Evolutionary conservation across 2,797 vertebrate genomes (phyloP), one percentile per base, ranked within the genome.

Genomic region (Cottoperca gobio): DNA sequence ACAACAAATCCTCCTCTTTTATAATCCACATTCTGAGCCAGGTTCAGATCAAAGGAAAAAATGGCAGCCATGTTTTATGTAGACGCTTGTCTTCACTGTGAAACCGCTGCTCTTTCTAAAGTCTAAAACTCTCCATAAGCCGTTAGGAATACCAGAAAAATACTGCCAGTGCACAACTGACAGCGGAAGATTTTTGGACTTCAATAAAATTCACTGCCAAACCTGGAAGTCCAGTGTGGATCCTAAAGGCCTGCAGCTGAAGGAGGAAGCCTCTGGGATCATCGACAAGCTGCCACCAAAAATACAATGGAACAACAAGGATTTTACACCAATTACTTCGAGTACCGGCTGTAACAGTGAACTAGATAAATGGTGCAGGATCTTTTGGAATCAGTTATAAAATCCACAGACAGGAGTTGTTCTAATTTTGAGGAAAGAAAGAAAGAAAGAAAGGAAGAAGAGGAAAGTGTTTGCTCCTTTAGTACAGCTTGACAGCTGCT

Each of bases 241-340:
- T 84, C 73, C 62, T 62, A 73, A 81, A 86, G 16, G 63, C 64
- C 63, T 43, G 40, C 76, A 73, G 70, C 70, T 69, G 59, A 82
- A 75, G 31, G 39, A 73, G 52, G 67, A 78, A 70, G 67, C 73
- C 64, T 71, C 2, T 0, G 75, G 65, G 75, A 83, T 83, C 72
- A 86, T 78, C 39, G 75, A 86, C 77, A 67, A 86, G 74, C 81
- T 86, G 87, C 78, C 83, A 79, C 65, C 60, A 65, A 78, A 33
- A 83, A 72, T 42, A 87, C 50, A 67, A 63, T 42, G 31, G 54
- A 71, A 81, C 57, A 64, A 73, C 52, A 67, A 37, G 23, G 67
- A 71, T 86, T 91, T 85, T 78, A 64, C 62, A 76, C 76, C 78
- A 83, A 88, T 86, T 85, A 85, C 80, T 73, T 26, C 40, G 43